Percentiles rank a stretch among this genome's conserved stretches.
These are phyloP conservation scores for Eurypyga helias DNA, from an alignment of 2,113 vertebrate genomes.

Conservation along the genomic window DNA sequence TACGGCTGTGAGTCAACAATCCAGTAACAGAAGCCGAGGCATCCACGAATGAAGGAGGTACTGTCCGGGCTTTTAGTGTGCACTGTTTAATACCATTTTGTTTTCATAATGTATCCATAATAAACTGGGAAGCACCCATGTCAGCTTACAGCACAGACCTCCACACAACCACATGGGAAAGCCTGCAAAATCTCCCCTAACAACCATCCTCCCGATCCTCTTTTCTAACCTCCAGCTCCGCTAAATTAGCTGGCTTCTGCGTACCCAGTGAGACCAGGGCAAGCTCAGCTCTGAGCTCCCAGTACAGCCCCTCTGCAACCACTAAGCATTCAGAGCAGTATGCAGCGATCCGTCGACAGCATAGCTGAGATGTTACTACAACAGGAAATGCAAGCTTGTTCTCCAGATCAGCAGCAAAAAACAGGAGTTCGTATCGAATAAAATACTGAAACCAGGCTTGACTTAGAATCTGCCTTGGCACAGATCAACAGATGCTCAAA, in stretches of 20 bases:
- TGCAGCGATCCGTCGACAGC: rapidly evolving
- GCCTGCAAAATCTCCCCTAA: neutral
- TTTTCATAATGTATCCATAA: neutral
- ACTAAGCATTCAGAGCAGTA: neutral
- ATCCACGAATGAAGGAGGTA: neutral
- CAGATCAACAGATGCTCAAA: neutral
- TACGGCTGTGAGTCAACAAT: neutral
- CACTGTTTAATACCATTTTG: neutral
- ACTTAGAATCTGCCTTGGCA: neutral
- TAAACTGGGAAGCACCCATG: neutral
- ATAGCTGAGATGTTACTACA: neutral
- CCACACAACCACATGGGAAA: neutral
- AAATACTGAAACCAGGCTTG: neutral
- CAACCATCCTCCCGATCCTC: neutral
- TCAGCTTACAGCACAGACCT: neutral
- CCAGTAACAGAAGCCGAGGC: neutral
- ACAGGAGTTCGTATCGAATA: neutral
- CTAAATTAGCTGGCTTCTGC: neutral
- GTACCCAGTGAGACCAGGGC: rapidly evolving
- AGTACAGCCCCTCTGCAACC: neutral
- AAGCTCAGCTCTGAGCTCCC: rapidly evolving
- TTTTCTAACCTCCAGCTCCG: neutral
- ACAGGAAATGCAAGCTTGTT: neutral
- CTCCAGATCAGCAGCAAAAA: neutral
- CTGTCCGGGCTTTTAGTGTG: neutral